These are phyloP conservation scores for Passerina amoena DNA, from an alignment of 2,113 vertebrate species.

Conservation along the genomic window DNA sequence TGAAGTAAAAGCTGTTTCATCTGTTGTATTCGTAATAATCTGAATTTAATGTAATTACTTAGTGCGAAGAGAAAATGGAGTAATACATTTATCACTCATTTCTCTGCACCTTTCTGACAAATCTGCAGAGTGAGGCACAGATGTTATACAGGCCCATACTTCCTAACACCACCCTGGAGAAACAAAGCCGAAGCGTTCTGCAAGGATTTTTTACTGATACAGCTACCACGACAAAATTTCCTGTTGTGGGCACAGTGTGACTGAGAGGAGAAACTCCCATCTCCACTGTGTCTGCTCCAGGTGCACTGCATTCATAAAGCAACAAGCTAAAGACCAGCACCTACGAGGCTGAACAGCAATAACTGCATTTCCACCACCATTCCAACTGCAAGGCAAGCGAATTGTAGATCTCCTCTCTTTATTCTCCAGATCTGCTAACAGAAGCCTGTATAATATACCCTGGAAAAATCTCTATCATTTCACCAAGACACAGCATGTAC, in stretches of 20 bases:
- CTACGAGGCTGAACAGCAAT: rapidly evolving
- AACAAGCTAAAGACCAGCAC: neutral
- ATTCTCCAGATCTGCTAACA: neutral
- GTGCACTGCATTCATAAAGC: neutral
- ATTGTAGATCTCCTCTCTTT: neutral
- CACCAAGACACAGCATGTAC: neutral
- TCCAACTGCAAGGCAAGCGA: neutral
- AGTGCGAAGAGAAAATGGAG: neutral
- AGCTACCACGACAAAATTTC: neutral
- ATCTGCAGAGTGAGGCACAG: neutral
- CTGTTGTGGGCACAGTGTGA: neutral
- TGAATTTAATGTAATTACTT: neutral
- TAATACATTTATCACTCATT: neutral
- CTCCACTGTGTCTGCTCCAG: neutral
- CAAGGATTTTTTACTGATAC: neutral
- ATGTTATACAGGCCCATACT: neutral
- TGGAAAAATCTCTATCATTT: neutral
- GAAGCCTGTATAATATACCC: neutral
- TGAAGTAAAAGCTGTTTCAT: neutral
- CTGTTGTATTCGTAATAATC: neutral
- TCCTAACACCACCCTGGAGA: neutral
- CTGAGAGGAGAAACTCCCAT: neutral
- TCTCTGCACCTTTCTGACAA: neutral
- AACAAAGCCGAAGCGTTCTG: neutral
- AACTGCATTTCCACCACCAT: neutral